Evolutionary conservation across 1,140 invertebrate species (phyloP), one percentile per base, ranked within the genome.

Genomic region (Bradynema listronoti): DNA sequence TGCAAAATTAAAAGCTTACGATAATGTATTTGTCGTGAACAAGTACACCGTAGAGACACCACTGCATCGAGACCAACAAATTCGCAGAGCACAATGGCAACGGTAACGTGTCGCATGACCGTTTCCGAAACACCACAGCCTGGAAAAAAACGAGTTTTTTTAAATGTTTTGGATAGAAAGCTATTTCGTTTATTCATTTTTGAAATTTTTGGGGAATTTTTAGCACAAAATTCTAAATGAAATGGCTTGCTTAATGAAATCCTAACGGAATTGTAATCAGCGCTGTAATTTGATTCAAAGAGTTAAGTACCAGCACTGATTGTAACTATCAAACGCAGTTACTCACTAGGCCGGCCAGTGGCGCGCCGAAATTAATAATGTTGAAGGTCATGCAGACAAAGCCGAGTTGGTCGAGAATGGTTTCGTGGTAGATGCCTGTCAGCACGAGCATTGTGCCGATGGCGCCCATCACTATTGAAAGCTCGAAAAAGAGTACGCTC

Each of bases 311-410:
- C 19, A 14, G 36, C 36, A 19, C 14, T 19, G 14, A 19, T 39
- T 39, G 36, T 39, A 39, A 14, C 14, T 39, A n/a, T n/a, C n/a
- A n/a, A 30, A 7, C 22, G 19, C 29, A 50, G 34, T 19, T 3
- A 41, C 34, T 9, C 25, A 63, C 61, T 39, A 76, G 36, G 45
- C 72, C 75, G 34, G 75, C 73, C n/a, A 76, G 52, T 5, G 73
- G 73, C 1, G 73, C 72, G 24, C 72, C 73, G 66, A 76, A 76
- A 43, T 75, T 76, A 19, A 76, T 33, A 45, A 76, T 78, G 54
- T 76, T 76, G 63, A 76, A 76, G 11, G 61, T 76, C 75, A 76
- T 78, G 42, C 63, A 76, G 43, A 63, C 66, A 53, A 69, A 63
- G 19, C 68, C 69, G 24, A 72, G 65, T 29, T 30, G 16, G 29